Base-by-base conservation (phyloP, 2,888 invertebrate species). In the Coronaproctus castanopsis region DNA sequence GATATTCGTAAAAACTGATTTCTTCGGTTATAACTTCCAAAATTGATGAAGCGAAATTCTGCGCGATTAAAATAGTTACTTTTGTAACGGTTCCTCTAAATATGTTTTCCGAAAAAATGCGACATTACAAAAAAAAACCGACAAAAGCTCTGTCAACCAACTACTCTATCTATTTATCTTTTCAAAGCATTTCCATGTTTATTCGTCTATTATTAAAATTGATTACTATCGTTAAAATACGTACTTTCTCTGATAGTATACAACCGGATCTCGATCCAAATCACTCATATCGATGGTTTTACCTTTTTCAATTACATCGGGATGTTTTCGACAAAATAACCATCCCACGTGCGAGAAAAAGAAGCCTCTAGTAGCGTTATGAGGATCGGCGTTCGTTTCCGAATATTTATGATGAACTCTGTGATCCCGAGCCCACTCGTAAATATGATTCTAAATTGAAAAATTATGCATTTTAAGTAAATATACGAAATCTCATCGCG, bases 331-430 rank as follows among this genome's bases (percentile, higher is more conserved):
- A 67, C 85, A 84, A 59, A 95, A 73, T 63, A 96, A 76, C 96
- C 96, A 96, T 61, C 96, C 96, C 67, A 95, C 79, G 72, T 96
- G 96, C 0, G 93, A 81, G 75, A 95, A 96, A 79, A 95, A 95
- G 76, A 96, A 92, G 10, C 96, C 96, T 23, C 92, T 78, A 57
- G 72, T 87, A 1, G 91, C 88, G 70, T 92, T 91, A 71, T 93
- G 91, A 0, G 92, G 92, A 74, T 93, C 92, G 1, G 91, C 92
- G 71, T 92, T 83, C 0, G 92, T 93, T 71, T 93, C 92, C 21
- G 86, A 87, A 74, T 83, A 92, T 71, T 92, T 93, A 76, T 93
- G 92, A 71, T 93, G 88, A 69, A 88, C 85, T 66, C 87, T 78
- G 73, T 85, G 85, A 65, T 70, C 69, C 52, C 69, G 62, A 8